Base-by-base conservation (phyloP, 2,797 vertebrate species). In the Typhlichthys subterraneus region DNA sequence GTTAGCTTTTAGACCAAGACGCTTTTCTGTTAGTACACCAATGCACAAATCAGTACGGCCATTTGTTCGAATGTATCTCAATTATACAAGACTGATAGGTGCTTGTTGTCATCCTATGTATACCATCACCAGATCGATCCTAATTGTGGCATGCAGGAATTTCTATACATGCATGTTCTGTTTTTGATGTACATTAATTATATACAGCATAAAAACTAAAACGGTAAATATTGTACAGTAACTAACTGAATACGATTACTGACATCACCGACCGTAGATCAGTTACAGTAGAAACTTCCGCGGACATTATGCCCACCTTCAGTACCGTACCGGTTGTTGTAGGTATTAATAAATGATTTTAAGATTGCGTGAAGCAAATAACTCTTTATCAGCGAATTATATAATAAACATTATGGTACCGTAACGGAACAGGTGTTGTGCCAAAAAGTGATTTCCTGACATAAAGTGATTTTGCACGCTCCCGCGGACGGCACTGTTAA, bases 221-320 rank as follows among this genome's bases (percentile, higher is more conserved):
- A 8, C 46, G 5, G 2, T 38, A 9, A 4, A 56, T 3, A 1
- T 23, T 12, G 1, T 23, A 23, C 19, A 3, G 19, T 14, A 17
- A 17, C 15, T 15, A 46, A 9, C 42, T 23, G 23, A 14, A 55
- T 52, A 9, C 9, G 23, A 50, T 4, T 19, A 2, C 17, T 58
- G 13, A 38, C 31, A 42, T 14, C 31, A 33, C 53, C 5, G n/a
- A n/a, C 55, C 17, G 54, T 61, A 63, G 51, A 11, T 66, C 2
- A 23, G 3, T 7, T 45, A 23, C 23, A 2, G 23, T 23, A 7
- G 13, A 55, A 73, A 48, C 42, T 59, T 42, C 14, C 17, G 12
- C 14, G 29, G 7, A 46, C 11, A 53, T 49, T 10, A 10, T 14
- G 11, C 49, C 47, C 1, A 5, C 48, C 46, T 45, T 50, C 19